phyloP scores from a whole-genome alignment of 53 echinoderm and acorn worm species.

The Echinarachnius parma region DNA sequence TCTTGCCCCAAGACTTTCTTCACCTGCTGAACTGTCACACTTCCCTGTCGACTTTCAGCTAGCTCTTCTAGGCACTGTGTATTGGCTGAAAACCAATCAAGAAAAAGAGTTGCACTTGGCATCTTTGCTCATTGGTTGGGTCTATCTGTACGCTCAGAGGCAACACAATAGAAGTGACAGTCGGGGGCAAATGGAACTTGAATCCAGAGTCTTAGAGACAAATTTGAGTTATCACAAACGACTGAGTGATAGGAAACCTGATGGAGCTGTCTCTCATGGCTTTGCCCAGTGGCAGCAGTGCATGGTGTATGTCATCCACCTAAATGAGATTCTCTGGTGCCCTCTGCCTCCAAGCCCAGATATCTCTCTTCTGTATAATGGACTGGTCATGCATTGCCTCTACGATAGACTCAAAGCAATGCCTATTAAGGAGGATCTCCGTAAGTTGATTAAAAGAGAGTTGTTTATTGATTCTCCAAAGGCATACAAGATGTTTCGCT shows the following conservation, averaged over 20 bases:
- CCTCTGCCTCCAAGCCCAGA: conserved; percentile 52
- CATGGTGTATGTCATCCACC: conserved; percentile 32
- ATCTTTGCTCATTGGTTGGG: conserved; percentile 60
- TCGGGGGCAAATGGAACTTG: background rate
- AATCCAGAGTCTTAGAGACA: background rate
- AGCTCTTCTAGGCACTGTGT: conserved; percentile 33
- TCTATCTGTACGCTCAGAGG: conserved; percentile 45
- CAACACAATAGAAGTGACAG: background rate
- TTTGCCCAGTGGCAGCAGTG: conserved; percentile 83
- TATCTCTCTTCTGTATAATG: conserved; percentile 67
- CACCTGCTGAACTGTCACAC: conserved; percentile 7
- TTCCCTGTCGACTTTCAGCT: conserved; percentile 50
- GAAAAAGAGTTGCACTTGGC: conserved; percentile 31
- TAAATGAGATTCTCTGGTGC: conserved; percentile 58
- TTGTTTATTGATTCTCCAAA: conserved; percentile 8
- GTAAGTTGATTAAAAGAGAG: conserved; percentile 1
- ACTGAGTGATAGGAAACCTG: conserved; percentile 26
- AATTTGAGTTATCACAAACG: conserved; percentile 6
- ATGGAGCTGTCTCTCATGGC: conserved; percentile 56
- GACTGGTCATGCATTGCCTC: conserved; percentile 64
- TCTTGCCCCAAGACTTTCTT: conserved; percentile 18
- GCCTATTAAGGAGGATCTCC: conserved; percentile 7
- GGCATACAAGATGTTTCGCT: conserved; percentile 2
- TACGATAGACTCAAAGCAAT: conserved; percentile 28
- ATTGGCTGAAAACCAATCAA: conserved; percentile 61